phyloP scores from a whole-genome alignment of 2,888 invertebrate species.

The Teleiodes luculella region DNA sequence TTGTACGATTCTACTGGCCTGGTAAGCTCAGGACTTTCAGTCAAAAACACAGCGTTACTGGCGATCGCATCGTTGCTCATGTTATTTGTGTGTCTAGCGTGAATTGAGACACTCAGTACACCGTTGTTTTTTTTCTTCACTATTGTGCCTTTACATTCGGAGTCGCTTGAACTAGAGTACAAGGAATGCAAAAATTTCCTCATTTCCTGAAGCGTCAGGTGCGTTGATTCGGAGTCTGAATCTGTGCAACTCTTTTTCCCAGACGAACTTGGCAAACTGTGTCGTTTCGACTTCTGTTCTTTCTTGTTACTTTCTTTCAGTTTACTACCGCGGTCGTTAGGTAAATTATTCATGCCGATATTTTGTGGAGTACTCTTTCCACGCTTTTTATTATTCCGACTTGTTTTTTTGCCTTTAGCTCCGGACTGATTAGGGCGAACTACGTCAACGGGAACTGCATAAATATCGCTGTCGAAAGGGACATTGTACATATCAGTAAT shows the following conservation, averaged over 20 bases:
- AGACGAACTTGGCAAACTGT: conserved; percentile 84
- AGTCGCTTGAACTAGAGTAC: conserved; percentile 87
- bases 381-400: conserved; percentile 61
- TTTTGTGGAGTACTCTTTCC: conserved; percentile 53
- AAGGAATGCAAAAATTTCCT: conserved; percentile 89
- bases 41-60: conserved; percentile 45
- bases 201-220: conserved; percentile 91
- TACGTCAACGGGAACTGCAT: conserved; percentile 91
- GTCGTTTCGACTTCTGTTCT: conserved; percentile 79
- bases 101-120: neutral
- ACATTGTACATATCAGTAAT: conserved; percentile 93
- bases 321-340: conserved; percentile 44
- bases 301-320: conserved; percentile 52
- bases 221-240: conserved; percentile 83
- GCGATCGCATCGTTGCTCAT: conserved; percentile 46
- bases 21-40: conserved; percentile 53
- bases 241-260: conserved; percentile 73
- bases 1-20: conserved; percentile 64
- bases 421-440: conserved; percentile 78
- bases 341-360: conserved; percentile 36
- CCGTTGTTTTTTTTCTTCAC: neutral
- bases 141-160: conserved; percentile 57
- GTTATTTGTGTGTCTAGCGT: conserved; percentile 29
- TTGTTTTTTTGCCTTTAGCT: conserved; percentile 59
- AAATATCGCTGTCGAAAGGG: conserved; percentile 92